Conservation (phyloP, 2,888 invertebrate genomes). For the Leptogaster cylindrica region DNA sequence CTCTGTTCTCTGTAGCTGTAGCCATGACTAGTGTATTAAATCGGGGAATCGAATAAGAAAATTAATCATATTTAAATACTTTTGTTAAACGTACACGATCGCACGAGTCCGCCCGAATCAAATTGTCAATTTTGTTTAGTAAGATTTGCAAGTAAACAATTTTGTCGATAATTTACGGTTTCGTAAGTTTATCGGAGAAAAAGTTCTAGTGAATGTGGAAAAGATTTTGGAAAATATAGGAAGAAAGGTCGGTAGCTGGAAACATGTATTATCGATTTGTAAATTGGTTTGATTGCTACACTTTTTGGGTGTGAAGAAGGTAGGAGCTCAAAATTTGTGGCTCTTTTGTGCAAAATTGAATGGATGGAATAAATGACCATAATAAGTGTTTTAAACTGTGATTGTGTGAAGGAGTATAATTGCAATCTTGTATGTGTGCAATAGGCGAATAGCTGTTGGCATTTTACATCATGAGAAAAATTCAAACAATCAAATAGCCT, state of each 20-base stretch:
- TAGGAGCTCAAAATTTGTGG: background rate
- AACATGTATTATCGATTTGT: conserved; percentile 10
- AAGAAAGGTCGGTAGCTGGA: conserved; percentile 20
- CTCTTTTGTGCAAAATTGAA: conserved; percentile 16
- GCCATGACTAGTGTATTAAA: conserved; percentile 18
- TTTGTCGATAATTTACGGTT: background rate
- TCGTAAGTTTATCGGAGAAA: too few relatives aligned
- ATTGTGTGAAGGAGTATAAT: background rate
- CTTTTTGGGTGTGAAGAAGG: background rate
- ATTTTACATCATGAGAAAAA: too few relatives aligned
- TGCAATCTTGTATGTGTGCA: background rate
- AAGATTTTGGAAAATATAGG: conserved; percentile 9
- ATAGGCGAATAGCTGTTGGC: conserved; percentile 2
- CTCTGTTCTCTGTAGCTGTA: conserved; percentile 18
- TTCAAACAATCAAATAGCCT: too few relatives aligned
- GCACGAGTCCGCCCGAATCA: too few relatives aligned
- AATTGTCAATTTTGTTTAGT: too few relatives aligned
- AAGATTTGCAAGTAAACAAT: too few relatives aligned
- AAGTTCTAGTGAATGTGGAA: conserved; percentile 21
- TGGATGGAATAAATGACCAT: conserved; percentile 16
- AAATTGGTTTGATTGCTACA: background rate
- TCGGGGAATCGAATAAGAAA: conserved; percentile 18
- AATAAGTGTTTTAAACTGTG: conserved; percentile 2
- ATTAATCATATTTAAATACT: conserved; percentile 8
- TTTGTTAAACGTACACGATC: too few relatives aligned